Base-by-base conservation (phyloP, 2,888 invertebrate species). In the Tridacna gigas region DNA sequence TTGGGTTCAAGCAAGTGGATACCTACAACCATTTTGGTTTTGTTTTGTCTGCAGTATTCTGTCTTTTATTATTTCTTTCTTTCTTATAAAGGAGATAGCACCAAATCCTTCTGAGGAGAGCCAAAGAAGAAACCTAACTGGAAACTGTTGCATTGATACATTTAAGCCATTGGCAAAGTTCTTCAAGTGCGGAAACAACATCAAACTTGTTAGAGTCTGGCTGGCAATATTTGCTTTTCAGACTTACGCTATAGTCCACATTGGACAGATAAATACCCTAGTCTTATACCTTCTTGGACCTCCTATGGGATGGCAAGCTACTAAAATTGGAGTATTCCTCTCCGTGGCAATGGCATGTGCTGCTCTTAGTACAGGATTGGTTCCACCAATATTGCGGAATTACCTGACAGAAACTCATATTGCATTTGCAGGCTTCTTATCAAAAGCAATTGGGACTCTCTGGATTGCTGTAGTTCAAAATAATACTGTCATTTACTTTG, bases 181-280 rank as follows among this genome's bases (percentile, higher is more conserved):
- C 61, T 91, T 93, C 83, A 91, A 89, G 75, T 93, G 93, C 83
- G 86, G 89, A 61, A 88, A 90, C 77, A 91, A 92, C 60, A 88
- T 89, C 45, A 90, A 92, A 11, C 90, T 94, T 73, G 88, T 93
- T 20, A 92, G 91, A 77, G 91, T 94, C 26, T 94, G 94, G 94
- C 88, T 94, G 47, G 92, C 93, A 37, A 94, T 94, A 79, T 79
- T 94, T 67, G 93, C 94, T 9, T 94, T 94, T 86, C 93, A 93
- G 79, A 90, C 93, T 9, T 94, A 94, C 84, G 93, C 94, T 15
- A 91, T 94, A 84, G 94, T 94, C 63, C 94, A 94, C 84, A 91
- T 94, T 79, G 94, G 94, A 65, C 94, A 94, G 79, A 93, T 94
- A 63, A 92, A 94, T 73, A 94, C 94, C 0, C 84, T 93, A 45